phyloP scores from a whole-genome alignment of 2,797 vertebrate genomes.

The Helicolenus hilgendorfi region DNA sequence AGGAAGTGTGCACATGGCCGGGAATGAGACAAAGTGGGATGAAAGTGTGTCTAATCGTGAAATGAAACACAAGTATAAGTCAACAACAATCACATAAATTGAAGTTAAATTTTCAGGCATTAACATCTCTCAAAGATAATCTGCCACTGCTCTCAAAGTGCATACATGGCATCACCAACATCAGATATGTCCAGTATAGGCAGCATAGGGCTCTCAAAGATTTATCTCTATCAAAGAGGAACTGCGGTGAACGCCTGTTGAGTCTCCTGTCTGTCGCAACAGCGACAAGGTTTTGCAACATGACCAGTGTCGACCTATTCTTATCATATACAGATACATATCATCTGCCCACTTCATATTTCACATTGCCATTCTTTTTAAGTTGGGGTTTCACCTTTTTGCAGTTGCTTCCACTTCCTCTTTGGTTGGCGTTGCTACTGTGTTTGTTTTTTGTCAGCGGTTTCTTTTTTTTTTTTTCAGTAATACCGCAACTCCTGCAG shows the following conservation, averaged over 20 bases:
- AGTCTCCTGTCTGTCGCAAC: not conserved
- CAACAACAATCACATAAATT: not conserved
- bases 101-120: not conserved
- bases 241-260: not conserved
- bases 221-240: not conserved
- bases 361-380: not conserved
- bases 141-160: not conserved
- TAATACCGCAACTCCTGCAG: not conserved
- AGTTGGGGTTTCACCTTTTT: not conserved
- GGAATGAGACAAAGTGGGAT: not conserved
- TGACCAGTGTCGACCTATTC: accelerated
- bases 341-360: not conserved
- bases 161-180: not conserved
- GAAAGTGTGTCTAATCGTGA: not conserved
- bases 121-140: not conserved
- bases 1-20: not conserved
- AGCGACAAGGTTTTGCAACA: not conserved
- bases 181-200: too few relatives aligned
- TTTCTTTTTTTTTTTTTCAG: constrained; percentile 1
- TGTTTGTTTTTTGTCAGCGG: not conserved
- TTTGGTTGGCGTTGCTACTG: not conserved
- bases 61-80: not conserved
- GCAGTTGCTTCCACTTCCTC: constrained; percentile 49
- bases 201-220: not conserved
- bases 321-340: not conserved